A percentile compares a stretch with the other conserved stretches of the same genome.
These are phyloP conservation scores for Apogon talboti DNA, from an alignment of 2,797 vertebrate genomes.

Conservation along the genomic window DNA sequence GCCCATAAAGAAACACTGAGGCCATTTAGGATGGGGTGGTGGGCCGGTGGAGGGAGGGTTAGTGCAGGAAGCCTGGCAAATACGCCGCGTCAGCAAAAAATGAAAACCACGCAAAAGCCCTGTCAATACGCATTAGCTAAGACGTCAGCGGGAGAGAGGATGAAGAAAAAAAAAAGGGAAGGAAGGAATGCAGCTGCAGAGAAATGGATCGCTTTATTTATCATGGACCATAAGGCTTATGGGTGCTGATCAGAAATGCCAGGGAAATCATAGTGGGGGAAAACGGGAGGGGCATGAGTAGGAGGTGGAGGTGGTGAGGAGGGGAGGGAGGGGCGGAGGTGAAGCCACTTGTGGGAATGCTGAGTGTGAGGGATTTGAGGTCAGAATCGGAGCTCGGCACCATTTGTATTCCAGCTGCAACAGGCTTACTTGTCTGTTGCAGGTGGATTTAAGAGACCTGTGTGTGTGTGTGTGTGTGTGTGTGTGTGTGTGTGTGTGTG, in stretches of 20 bases:
- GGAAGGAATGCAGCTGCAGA: conserved; percentile 32
- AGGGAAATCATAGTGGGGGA: conserved; percentile 40
- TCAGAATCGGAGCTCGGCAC: conserved; percentile 16
- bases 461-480: conserved; percentile 9
- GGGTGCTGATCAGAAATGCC: conserved; percentile 48
- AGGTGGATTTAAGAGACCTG: conserved; percentile 56
- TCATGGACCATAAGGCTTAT: conserved; percentile 28
- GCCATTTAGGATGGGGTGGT: conserved; percentile 75
- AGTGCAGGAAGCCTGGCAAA: conserved; percentile 50
- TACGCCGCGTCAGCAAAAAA: conserved; percentile 73
- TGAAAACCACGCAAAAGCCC: conserved; percentile 83
- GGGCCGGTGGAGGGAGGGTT: conserved; percentile 15
- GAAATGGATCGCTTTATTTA: conserved; percentile 73
- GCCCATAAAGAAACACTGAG: conserved; percentile 91
- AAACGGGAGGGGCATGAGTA: neutral
- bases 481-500: conserved; percentile 3
- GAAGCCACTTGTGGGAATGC: conserved; percentile 61
- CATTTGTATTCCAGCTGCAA: conserved; percentile 64
- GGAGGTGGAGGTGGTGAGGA: neutral
- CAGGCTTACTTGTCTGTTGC: conserved; percentile 46
- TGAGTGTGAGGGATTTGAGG: conserved; percentile 60
- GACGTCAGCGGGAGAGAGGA: conserved; percentile 77
- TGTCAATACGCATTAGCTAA: conserved; percentile 91
- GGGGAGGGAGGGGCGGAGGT: conserved; percentile 6
- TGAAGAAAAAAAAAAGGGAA: conserved; percentile 17